Evolutionary conservation across 2,888 invertebrate genomes (phyloP), one percentile per base, ranked within the genome.

Genomic region (Neoscelio sp.): DNA sequence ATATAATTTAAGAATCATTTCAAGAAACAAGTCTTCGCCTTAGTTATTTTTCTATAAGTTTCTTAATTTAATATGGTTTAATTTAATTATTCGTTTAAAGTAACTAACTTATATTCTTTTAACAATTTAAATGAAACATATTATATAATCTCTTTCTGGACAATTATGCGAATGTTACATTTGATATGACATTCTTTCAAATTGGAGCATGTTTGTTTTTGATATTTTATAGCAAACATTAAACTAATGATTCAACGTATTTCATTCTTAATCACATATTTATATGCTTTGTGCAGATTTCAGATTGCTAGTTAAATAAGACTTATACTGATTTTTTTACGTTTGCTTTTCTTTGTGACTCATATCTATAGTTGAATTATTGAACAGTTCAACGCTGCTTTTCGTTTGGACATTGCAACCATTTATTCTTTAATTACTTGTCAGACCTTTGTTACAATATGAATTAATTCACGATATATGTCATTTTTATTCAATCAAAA

Each of bases 371-470:
- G 20, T 17, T 28, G 18, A 35, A 52, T 52, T 10, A 35, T 35
- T 52, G 13, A 56, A 40, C 17, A 40, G 40, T 40, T 52, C 18
- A 56, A 56, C 26, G 26, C 12, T 20, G n/a, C 40, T 12, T 40
- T 40, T 26, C 13, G 26, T 28, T 56, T 56, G 5, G 10, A 28
- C 18, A 30, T 28, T 44, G 26, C 26, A 38, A 15, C 15, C 23
- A 56, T 40, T 38, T 56, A 56, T 40, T 10, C 23, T 15, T 4
- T 15, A 23, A 40, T 56, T 38, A 18, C 12, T 12, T 20, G 10
- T 40, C 40, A 44, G 30, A 20, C 26, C 35, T 33, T 62, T 62
- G 62, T 62, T 46, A 28, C 46, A 42, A 35, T 28, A 7, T 13
- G n/a, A 46, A 23, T 7, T 20, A 3, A 44, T 30, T 40, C 12